Conservation (phyloP, 2,797 vertebrate genomes). For the Darevskia nairensis region DNA sequence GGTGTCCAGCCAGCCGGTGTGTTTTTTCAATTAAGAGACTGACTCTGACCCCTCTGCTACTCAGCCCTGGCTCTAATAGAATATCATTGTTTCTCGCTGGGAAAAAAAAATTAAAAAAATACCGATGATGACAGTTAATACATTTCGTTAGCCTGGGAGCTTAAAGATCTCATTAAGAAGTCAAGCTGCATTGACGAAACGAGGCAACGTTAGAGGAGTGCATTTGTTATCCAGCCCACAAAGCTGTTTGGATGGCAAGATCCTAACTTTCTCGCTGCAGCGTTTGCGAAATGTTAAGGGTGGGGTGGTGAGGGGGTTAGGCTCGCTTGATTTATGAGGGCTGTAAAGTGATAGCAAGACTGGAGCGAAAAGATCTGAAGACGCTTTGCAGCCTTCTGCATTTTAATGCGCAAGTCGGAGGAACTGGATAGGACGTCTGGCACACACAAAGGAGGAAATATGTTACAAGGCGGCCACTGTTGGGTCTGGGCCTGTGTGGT, state of each 20-base stretch:
- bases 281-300: conserved; percentile 72
- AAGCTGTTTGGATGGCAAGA: conserved; percentile 70
- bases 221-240: conserved; percentile 71
- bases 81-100: conserved; percentile 69
- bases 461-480: rapidly evolving
- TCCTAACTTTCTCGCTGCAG: conserved; percentile 69
- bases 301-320: conserved; percentile 55
- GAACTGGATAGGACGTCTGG: neutral
- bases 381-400: conserved; percentile 62
- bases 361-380: conserved; percentile 68
- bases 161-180: conserved; percentile 77
- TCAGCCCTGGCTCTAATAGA: conserved; percentile 65
- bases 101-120: conserved; percentile 66
- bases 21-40: conserved; percentile 68
- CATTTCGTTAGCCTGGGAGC: conserved; percentile 74
- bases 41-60: conserved; percentile 63
- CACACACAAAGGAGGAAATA: too few species aligned
- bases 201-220: conserved; percentile 70
- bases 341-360: conserved; percentile 75
- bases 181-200: conserved; percentile 72
- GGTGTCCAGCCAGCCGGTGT: conserved; percentile 39
- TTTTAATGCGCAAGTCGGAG: neutral
- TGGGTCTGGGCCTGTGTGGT: neutral
- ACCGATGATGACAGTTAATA: conserved; percentile 78
- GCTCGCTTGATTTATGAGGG: conserved; percentile 71